Evolutionary conservation across 2,888 invertebrate genomes (phyloP).

Genomic region (Torymus texanus): DNA sequence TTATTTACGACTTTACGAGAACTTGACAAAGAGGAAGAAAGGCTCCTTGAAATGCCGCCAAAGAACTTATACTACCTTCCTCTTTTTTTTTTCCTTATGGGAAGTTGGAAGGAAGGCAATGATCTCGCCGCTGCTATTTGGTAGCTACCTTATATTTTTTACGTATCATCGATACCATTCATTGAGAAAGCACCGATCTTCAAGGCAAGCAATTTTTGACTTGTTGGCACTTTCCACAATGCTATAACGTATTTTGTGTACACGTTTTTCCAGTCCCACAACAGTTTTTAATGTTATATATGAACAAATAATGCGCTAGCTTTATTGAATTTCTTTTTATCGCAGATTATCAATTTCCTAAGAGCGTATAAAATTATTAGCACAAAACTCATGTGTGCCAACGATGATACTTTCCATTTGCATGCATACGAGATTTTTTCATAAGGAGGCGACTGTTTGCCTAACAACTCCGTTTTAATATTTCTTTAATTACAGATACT

Average conservation of each 20-base stretch:
- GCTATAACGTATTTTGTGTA: slow-evolving; percentile 49
- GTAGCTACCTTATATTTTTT: slow-evolving; percentile 58
- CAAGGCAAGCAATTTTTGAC: slow-evolving; percentile 51
- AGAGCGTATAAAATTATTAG: slow-evolving; percentile 70
- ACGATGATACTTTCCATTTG: slow-evolving; percentile 67
- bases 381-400: slow-evolving; percentile 64
- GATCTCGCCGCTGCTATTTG: slow-evolving; percentile 58
- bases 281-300: slow-evolving; percentile 60
- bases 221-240: slow-evolving; percentile 57
- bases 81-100: slow-evolving; percentile 59
- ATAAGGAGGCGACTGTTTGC: slow-evolving; percentile 30
- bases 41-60: slow-evolving; percentile 69
- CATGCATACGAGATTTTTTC: slow-evolving; percentile 50
- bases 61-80: slow-evolving; percentile 62
- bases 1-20: slow-evolving; percentile 70
- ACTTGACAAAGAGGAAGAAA: slow-evolving; percentile 73
- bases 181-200: slow-evolving; percentile 58
- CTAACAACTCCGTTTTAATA: slow-evolving; percentile 47
- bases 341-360: slow-evolving; percentile 65
- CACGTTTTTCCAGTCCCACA: slow-evolving; percentile 55
- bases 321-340: slow-evolving; percentile 51
- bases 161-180: slow-evolving; percentile 61
- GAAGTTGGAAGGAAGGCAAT: slow-evolving; percentile 63
- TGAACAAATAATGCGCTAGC: slow-evolving; percentile 66
- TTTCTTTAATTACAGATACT: slow-evolving; percentile 51